Conservation (phyloP, 1,140 invertebrate genomes). For the Eupristina koningsbergeri region DNA sequence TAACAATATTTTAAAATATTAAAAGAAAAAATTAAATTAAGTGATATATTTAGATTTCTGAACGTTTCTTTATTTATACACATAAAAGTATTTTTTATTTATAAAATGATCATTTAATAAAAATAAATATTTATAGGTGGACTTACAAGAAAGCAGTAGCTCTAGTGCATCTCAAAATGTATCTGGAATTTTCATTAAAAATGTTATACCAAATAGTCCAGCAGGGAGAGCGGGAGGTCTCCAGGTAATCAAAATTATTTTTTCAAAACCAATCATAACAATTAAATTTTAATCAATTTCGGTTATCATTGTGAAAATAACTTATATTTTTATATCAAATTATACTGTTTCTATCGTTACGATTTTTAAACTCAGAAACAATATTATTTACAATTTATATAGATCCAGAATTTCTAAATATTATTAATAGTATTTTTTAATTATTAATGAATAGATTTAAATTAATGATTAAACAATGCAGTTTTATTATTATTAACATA, state of each 20-base stretch:
- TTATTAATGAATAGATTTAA: no score
- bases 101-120: background rate
- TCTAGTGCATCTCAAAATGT: constrained; percentile 72
- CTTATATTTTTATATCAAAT: no score
- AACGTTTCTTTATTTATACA: background rate
- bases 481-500: no score
- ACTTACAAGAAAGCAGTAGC: constrained; percentile 73
- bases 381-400: no score
- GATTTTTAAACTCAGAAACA: no score
- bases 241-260: constrained; percentile 76
- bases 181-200: constrained; percentile 98
- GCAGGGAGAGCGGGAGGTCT: constrained; percentile 90
- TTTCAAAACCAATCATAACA: background rate
- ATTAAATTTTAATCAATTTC: background rate
- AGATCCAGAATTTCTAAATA: no score
- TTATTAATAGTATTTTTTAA: no score
- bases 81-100: background rate
- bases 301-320: background rate
- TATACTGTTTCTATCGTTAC: no score
- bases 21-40: no score
- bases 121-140: constrained; percentile 71
- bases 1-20: no score
- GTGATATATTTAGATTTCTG: no score
- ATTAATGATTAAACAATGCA: no score
- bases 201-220: constrained; percentile 95